Base-by-base conservation (phyloP, 2,797 vertebrate species). In the Ceryle rudis region DNA sequence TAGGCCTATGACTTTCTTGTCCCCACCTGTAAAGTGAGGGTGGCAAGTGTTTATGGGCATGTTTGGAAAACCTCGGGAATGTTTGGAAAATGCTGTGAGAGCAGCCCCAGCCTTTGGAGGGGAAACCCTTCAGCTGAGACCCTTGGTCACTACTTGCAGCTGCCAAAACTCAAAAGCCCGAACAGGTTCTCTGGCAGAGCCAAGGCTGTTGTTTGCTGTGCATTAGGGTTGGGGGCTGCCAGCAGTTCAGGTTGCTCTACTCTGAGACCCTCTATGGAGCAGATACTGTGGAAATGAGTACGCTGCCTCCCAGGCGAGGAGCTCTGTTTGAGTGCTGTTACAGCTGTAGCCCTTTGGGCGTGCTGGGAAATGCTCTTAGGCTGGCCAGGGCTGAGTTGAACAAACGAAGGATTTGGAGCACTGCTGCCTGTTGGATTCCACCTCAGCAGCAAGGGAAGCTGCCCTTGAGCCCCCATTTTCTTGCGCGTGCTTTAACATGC, bases 261-360 rank as follows among this genome's bases (percentile, higher is more conserved):
- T 89, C 10, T 9, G 62, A 62, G 51, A 51, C 29, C 11, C 47
- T 73, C 31, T 31, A 0, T 2, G 14, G 80, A 80, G 33, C 31
- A 29, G 52, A 49, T 18, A 39, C 39, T 31, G 29, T 75, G 42
- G 37, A 26, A 41, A 25, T 21, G 10, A 62, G 19, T 19, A 6
- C 0, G 0, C 33, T 52, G 74, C 37, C 33, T 52, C 12, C n/a
- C 1, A 16, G 54, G n/a, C 0, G 2, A 64, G 70, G 31, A 71
- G 71, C 33, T 70, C 33, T 33, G 21, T 25, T 72, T 0, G 0
- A 21, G 33, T 29, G 49, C 77, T 75, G 29, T 18, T 54, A 7
- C 6, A 54, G 35, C 39, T 51, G 21, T 35, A 47, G 55, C 17
- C 29, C 47, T 84, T 71, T 4, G 10, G 46, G 26, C 2, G 5